Evolutionary conservation across 2,797 vertebrate genomes (phyloP).

Genomic region (Tolypeutes matacus): DNA sequence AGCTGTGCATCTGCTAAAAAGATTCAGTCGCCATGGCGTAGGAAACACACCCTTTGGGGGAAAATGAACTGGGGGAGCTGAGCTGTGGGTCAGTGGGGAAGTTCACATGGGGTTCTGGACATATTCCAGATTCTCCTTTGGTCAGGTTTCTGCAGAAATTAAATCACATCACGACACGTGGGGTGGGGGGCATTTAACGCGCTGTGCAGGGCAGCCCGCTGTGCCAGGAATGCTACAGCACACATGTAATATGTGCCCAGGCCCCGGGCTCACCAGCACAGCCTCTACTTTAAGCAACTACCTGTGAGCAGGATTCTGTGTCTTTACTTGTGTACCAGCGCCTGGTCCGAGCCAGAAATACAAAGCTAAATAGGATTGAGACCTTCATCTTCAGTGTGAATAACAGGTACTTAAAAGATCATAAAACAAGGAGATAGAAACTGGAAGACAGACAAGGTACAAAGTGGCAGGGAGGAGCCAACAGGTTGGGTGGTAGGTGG

Average conservation of each 20-base stretch:
- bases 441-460: not conserved
- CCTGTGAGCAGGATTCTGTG: not conserved
- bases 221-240: not conserved
- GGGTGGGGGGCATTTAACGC: not conserved
- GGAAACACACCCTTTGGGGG: not conserved
- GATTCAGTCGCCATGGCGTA: not conserved
- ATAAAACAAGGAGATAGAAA: not conserved
- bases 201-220: not conserved
- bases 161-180: not conserved
- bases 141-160: constrained; percentile 11
- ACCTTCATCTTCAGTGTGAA: constrained; percentile 13
- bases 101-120: not conserved
- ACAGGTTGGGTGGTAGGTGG: not conserved
- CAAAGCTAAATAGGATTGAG: constrained; percentile 4
- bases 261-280: accelerated
- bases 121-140: not conserved
- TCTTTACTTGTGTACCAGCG: not conserved
- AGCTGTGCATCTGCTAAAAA: constrained; percentile 32
- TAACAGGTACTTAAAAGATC: not conserved
- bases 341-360: constrained; percentile 16
- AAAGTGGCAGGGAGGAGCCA: not conserved
- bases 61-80: not conserved
- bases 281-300: not conserved
- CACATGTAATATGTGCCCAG: accelerated
- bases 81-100: not conserved